Conservation (phyloP, 2,113 vertebrate species). For the Elanus axillaris region DNA sequence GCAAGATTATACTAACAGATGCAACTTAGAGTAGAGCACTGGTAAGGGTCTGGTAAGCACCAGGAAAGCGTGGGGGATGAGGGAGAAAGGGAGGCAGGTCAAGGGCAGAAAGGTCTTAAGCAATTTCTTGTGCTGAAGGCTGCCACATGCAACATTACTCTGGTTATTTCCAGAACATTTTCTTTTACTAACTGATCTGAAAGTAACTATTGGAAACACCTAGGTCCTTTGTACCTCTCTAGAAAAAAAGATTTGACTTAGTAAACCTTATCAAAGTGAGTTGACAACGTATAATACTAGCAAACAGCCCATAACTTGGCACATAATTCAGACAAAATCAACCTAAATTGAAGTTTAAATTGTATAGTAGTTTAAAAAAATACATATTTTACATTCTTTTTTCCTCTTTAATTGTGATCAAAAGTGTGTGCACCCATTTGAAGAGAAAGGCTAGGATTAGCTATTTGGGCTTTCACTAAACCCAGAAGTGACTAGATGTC, state of each 20-base stretch:
- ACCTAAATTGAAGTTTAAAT: not conserved
- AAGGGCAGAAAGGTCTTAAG: not conserved
- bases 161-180: not conserved
- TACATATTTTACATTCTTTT: not conserved
- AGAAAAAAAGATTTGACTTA: not conserved
- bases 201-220: not conserved
- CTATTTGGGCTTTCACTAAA: not conserved
- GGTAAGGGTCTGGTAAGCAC: not conserved
- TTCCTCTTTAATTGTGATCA: not conserved
- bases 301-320: not conserved
- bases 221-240: not conserved
- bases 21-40: not conserved
- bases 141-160: not conserved
- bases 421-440: not conserved
- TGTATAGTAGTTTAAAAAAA: not conserved
- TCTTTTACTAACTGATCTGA: not conserved
- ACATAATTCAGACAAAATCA: not conserved
- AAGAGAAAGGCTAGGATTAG: not conserved
- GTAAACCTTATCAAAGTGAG: not conserved
- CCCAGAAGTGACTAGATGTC: not conserved
- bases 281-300: not conserved
- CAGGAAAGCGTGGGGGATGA: accelerated
- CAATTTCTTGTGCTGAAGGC: not conserved
- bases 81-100: not conserved
- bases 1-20: not conserved